Evolutionary conservation across 2,888 invertebrate species (phyloP), one percentile per base, ranked within the genome.

Genomic region (Philereme vetulata): DNA sequence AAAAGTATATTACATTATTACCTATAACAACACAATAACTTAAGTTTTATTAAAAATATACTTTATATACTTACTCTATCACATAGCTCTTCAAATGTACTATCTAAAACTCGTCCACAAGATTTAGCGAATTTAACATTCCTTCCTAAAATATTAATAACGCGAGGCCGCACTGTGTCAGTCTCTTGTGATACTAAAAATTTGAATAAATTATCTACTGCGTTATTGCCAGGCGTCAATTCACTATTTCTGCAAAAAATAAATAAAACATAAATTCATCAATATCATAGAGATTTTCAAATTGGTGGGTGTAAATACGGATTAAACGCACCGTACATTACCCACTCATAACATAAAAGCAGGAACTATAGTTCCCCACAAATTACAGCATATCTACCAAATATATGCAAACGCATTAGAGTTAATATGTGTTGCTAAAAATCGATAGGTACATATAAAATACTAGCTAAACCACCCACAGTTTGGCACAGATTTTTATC

Each of bases 101-200:
- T 95, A 84, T 99, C 97, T 65, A 98, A 90, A 44, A 99, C 95
- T 81, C 96, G 95, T 0, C 99, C 99, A 88, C 99, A 99, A 11
- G 98, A 96, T 85, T 95, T 97, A 0, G 95, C 93, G 82, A 99
- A 97, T 4, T 94, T 94, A 0, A 99, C 95, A 90, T 98, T 96
- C 68, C 99, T 93, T 3, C 98, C 98, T 80, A 97, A 94, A 70
- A 99, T 98, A 56, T 95, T 96, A 57, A 99, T 94, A 0, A 95
- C 96, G 76, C 96, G 94, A n/a, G 97, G 94, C 68, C 98, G 93
- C 21, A 98, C 95, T 32, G 95, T 94, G 81, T 99, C 98, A 80
- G 96, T 98, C 90, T 99, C 98, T 84, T 96, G 96, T 0, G 97
- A 95, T 78, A 96, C 94, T 45, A 99, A 91, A 72, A 95, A 95